Base-by-base conservation (phyloP, 2,888 invertebrate genomes). In the Cacoxenus indagator region DNA sequence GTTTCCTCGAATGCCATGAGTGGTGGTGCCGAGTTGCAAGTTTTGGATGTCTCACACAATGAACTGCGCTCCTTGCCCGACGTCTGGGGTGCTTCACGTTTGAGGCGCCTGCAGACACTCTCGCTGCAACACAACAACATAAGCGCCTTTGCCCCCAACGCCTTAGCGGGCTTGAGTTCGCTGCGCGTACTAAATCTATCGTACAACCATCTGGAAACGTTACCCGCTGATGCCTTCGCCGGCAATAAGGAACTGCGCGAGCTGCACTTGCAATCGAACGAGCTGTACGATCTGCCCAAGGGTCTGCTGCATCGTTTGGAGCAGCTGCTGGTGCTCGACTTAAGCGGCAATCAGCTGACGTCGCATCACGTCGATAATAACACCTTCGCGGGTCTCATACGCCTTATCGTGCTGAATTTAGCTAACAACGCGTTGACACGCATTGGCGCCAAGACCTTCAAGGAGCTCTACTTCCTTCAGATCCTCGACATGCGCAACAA, bases 401-500 rank as follows among this genome's bases (percentile, higher is more conserved):
- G 96, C 14, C 90, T 95, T 77, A 95, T 96, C 80, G 92, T 96
- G 61, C 90, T 96, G 77, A 95, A 96, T 88, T 89, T 96, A 74
- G 94, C 95, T 1, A 94, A 94, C 86, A 97, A 97, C 85, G 92
- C 93, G n/a, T 88, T 97, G 43, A 95, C 94, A 0, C 91, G 94
- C 77, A 92, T 97, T 75, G 95, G 95, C 80, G 92, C 93, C 17
- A 92, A 92, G 78, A 95, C 95, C 65, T 96, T 96, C 88, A 95
- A 95, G 87, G 95, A 96, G 85, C 89, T 96, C 73, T 94, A 93
- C 85, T 94, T 95, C 84, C 90, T 96, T 68, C 95, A 96, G 90
- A 95, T 95, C 73, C 90, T 96, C 68, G 94, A 95, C 87, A 90
- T 96, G 79, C 92, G 94, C 81, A 95, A 95, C 86, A 96, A 96